Base-by-base conservation (phyloP, 2,888 invertebrate genomes). In the Agriopis marginaria region DNA sequence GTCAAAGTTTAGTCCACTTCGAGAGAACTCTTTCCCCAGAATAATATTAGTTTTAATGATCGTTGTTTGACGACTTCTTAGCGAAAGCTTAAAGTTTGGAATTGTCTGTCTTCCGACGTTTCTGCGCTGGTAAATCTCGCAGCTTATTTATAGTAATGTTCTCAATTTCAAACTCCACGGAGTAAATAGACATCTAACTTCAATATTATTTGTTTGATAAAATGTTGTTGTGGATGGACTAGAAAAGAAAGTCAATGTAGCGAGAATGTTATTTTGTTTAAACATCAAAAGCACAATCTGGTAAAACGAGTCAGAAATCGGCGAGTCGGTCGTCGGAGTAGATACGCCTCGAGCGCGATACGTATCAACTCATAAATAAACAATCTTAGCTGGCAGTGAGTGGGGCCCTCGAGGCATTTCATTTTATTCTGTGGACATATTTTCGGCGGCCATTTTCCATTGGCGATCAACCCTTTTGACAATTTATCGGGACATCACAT, bases 401-500 rank as follows among this genome's bases (percentile, higher is more conserved):
- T 81, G 73, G 66, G 77, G 77, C 82, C 82, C 86, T 80, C 75
- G 73, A 80, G 85, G 78, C 82, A 79, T 83, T 82, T 82, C 82
- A 84, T 85, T 86, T 86, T 84, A 83, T 84, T 84, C 81, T 79
- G 75, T 83, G 83, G 81, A 82, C 86, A 87, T 85, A 87, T 87
- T 85, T 89, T 87, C 82, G 83, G 83, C 82, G 83, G 86, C 87
- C 85, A 88, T 90, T 89, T 88, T 87, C 87, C 89, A 88, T 86
- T 86, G 87, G 86, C 88, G 89, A 91, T 91, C 90, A 90, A 90
- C 88, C 91, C 91, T 90, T 92, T 91, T 92, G 92, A 90, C 93
- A 92, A 92, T 92, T 93, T 93, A 92, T 93, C 92, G 91, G 91
- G 83, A 87, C 91, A 90, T 92, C 91, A 91, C 90, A 92, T 91